Evolutionary conservation across 2,797 vertebrate genomes (phyloP).

Genomic region (Clarias laeviceps): DNA sequence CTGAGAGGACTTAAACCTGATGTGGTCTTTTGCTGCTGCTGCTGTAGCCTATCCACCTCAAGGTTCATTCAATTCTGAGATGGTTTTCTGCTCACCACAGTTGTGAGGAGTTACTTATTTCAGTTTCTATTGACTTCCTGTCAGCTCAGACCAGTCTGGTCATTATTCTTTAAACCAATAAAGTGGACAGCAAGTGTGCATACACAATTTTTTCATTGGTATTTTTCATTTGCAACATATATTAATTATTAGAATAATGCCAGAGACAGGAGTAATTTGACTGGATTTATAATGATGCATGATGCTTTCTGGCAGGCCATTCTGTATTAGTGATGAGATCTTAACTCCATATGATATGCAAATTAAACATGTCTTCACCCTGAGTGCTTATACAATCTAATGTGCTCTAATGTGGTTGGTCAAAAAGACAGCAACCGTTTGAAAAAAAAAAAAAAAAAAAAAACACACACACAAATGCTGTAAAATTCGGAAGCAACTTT

Average conservation of each 20-base stretch:
- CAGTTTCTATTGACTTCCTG: too few species aligned
- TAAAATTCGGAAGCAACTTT: too few species aligned
- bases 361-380: constrained; percentile 32
- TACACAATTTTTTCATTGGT: background rate
- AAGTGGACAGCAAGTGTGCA: background rate
- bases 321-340: background rate
- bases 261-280: background rate
- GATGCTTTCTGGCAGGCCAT: constrained; percentile 11
- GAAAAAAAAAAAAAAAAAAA: too few species aligned
- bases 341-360: constrained; percentile 53
- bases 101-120: too few species aligned
- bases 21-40: too few species aligned
- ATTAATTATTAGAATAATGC: background rate
- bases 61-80: background rate
- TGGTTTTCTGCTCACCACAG: too few species aligned
- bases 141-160: too few species aligned
- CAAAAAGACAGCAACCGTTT: constrained; percentile 8
- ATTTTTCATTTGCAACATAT: background rate
- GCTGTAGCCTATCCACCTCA: too few species aligned
- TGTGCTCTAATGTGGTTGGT: background rate
- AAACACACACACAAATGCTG: too few species aligned
- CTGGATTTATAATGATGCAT: constrained; percentile 49
- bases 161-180: background rate
- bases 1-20: too few species aligned
- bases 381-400: constrained; percentile 4